Conservation (phyloP, 1,140 invertebrate genomes). For the Bombus soroeensis region DNA sequence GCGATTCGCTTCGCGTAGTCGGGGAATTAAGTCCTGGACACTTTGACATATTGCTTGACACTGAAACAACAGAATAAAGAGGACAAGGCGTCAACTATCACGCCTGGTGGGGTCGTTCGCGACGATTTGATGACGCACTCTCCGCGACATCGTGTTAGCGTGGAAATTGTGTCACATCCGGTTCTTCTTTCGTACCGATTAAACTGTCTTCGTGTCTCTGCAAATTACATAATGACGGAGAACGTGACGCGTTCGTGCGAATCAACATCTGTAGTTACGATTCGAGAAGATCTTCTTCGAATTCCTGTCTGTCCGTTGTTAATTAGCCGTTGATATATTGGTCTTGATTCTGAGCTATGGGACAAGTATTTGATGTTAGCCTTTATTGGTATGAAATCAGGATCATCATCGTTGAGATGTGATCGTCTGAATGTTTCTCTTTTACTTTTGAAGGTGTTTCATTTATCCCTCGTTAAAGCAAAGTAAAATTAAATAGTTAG, state of each 20-base stretch:
- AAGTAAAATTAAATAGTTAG: no score
- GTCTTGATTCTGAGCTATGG: not conserved
- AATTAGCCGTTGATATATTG: not conserved
- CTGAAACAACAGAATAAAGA: slow-evolving; percentile 38
- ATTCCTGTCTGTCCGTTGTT: not conserved
- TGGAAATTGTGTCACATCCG: not conserved
- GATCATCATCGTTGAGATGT: not conserved
- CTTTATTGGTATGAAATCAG: not conserved
- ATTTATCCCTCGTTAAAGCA: not conserved
- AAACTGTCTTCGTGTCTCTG: not conserved
- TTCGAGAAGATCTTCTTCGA: not conserved
- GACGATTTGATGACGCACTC: slow-evolving; percentile 24
- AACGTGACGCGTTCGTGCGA: not conserved
- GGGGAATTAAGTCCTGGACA: slow-evolving; percentile 28
- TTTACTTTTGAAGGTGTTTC: not conserved
- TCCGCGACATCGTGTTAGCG: not conserved
- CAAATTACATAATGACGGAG: not conserved
- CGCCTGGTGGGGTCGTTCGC: not conserved
- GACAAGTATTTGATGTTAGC: not conserved
- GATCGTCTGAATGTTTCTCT: not conserved
- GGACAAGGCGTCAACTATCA: not conserved
- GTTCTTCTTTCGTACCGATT: not conserved
- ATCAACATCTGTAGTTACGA: not conserved
- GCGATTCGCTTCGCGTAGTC: not conserved
- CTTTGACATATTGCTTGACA: slow-evolving; percentile 42